Evolutionary conservation across 2,113 vertebrate genomes (phyloP).

Genomic region (Cynopterus brachyotis): DNA sequence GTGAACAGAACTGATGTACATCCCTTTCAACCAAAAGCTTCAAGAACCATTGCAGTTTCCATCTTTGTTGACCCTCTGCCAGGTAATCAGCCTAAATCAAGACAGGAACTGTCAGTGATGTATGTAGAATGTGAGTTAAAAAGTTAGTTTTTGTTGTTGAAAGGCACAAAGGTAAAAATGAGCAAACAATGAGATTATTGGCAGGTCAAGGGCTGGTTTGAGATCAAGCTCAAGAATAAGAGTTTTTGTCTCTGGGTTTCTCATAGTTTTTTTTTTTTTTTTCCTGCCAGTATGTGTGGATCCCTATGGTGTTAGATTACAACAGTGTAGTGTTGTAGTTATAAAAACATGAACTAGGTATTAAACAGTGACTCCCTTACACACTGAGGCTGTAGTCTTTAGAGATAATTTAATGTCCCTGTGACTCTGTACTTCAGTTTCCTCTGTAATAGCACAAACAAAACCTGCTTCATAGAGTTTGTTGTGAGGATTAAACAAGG

Average conservation of each 20-base stretch:
- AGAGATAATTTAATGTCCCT: not conserved
- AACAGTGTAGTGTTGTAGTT: not conserved
- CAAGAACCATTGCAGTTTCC: not conserved
- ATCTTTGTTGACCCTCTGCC: not conserved
- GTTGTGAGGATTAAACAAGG: not conserved
- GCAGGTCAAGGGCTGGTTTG: not conserved
- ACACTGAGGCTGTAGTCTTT: not conserved
- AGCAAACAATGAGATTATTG: not conserved
- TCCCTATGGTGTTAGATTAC: too few species aligned
- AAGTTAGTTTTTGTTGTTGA: not conserved
- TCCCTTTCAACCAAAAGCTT: not conserved
- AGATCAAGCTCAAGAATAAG: not conserved
- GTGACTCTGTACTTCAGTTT: not conserved
- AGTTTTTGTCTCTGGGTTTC: not conserved
- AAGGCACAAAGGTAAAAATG: not conserved
- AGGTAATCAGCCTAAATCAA: not conserved
- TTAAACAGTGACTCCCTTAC: not conserved
- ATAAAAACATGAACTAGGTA: not conserved
- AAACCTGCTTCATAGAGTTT: not conserved
- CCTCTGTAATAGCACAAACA: not conserved
- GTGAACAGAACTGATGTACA: not conserved
- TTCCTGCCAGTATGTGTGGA: not conserved
- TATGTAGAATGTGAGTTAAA: not conserved
- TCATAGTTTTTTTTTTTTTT: not conserved
- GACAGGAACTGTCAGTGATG: not conserved